These are phyloP conservation scores for Edolisoma coerulescens DNA, from an alignment of 2,113 vertebrate genomes.

Conservation along the genomic window DNA sequence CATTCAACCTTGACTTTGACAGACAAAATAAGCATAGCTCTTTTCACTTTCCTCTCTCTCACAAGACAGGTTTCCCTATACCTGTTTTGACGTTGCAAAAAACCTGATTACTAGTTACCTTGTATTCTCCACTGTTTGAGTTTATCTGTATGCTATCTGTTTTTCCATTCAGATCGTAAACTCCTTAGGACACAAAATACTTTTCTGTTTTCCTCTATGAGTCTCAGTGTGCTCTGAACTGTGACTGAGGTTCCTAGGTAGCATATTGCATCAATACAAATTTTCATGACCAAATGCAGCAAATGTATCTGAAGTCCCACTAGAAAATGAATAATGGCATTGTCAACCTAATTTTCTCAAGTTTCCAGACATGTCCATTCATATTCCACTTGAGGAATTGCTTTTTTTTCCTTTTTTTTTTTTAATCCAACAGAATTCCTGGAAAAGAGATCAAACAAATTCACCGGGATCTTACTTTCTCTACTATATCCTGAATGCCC, in stretches of 20 bases:
- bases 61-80: not conserved
- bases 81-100: not conserved
- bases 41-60: not conserved
- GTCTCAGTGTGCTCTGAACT: not conserved
- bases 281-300: not conserved
- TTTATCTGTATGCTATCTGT: not conserved
- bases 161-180: not conserved
- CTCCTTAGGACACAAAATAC: not conserved
- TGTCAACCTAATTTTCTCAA: not conserved
- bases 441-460: not conserved
- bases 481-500: not conserved
- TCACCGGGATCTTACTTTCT: not conserved
- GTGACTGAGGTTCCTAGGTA: not conserved
- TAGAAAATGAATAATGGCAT: not conserved
- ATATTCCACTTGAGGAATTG: not conserved
- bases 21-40: not conserved
- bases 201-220: not conserved
- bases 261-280: not conserved
- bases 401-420: not conserved
- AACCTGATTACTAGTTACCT: not conserved
- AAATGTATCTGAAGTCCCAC: not conserved
- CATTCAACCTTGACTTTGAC: not conserved
- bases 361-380: not conserved
- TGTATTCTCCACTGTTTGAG: not conserved
- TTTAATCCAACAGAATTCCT: not conserved